Evolutionary conservation across 2,888 invertebrate species (phyloP).

Genomic region (Ichneumon xanthorius): DNA sequence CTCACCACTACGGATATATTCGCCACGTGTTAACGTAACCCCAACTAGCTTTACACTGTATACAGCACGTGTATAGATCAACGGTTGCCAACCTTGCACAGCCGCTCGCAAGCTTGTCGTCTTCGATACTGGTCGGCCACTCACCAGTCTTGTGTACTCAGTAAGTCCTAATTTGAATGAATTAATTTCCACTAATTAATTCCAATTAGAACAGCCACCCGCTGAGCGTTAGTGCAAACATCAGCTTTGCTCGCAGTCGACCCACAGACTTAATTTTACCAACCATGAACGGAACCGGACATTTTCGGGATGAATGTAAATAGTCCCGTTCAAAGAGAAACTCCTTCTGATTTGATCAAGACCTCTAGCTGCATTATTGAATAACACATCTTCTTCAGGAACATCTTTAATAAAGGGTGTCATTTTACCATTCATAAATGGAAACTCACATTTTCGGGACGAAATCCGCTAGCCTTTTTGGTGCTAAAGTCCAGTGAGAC

Average conservation of each 20-base stretch:
- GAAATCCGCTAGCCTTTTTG: no score
- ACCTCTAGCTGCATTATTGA: no score
- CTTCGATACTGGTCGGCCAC: neutral
- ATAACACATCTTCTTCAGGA: neutral
- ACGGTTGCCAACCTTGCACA: neutral
- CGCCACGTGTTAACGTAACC: neutral
- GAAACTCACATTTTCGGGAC: no score
- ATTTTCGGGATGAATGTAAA: no score
- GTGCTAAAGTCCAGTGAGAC: no score
- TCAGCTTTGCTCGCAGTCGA: neutral
- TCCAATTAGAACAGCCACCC: neutral
- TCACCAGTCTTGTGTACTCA: neutral
- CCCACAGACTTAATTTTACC: neutral
- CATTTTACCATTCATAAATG: no score
- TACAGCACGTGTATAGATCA: neutral
- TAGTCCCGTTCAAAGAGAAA: no score
- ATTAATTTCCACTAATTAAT: neutral
- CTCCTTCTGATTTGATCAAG: no score
- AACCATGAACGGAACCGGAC: no score
- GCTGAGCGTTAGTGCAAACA: neutral
- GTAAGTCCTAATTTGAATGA: neutral
- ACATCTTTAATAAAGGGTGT: neutral
- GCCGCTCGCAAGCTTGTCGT: neutral
- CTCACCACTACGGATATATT: neutral
- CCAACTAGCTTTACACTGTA: neutral